Evolutionary conservation across 2,888 invertebrate genomes (phyloP).

Genomic region (Ceriagrion tenellum): DNA sequence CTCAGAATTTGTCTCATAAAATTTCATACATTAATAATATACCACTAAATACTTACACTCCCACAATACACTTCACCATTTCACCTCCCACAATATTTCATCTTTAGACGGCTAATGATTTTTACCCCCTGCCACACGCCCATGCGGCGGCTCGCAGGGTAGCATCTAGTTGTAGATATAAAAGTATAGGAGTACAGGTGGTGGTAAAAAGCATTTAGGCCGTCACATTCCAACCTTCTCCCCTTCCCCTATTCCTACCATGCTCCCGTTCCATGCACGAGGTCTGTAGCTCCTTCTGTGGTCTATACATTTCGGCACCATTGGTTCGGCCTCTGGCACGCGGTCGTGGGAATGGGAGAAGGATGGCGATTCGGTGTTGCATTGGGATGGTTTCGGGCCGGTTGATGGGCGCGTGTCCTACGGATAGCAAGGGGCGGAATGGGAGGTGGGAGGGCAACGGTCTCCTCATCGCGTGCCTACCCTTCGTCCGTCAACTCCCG

Average conservation of each 20-base stretch:
- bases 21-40: too few species aligned
- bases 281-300: not conserved
- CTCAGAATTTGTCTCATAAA: too few species aligned
- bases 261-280: not conserved
- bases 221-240: not conserved
- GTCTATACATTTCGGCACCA: not conserved
- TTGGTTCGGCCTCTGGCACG: not conserved
- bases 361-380: not conserved
- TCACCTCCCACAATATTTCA: too few species aligned
- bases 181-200: too few species aligned
- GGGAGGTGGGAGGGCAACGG: not conserved
- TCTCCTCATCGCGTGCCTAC: not conserved
- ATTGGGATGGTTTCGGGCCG: not conserved
- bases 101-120: too few species aligned
- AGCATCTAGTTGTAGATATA: too few species aligned
- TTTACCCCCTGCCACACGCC: too few species aligned
- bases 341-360: not conserved
- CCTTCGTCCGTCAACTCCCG: not conserved
- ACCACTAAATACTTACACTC: too few species aligned
- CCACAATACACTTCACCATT: too few species aligned
- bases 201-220: not conserved
- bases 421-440: not conserved
- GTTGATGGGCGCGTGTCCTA: conserved; percentile 55
- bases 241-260: not conserved
- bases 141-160: too few species aligned